These are phyloP conservation scores for Pogonocherus hispidulus DNA, from an alignment of 2,888 invertebrate genomes.

Conservation along the genomic window DNA sequence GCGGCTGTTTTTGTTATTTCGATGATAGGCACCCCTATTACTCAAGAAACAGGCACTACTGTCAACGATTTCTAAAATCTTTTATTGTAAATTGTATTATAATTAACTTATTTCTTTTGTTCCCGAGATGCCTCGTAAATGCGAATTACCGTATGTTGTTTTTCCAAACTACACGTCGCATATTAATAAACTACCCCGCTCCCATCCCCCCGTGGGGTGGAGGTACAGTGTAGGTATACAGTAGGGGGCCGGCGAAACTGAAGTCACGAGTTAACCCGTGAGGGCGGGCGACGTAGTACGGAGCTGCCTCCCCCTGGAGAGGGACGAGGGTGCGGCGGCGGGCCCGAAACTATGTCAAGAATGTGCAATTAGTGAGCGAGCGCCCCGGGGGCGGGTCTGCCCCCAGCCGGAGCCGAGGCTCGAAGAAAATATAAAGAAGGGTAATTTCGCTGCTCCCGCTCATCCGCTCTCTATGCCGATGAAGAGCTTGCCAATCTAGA, in stretches of 20 bases:
- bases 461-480: slow-evolving; percentile 53
- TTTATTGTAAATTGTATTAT: too few relatives aligned
- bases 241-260: slow-evolving; percentile 61
- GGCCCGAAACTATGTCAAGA: slow-evolving; percentile 95
- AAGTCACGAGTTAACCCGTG: slow-evolving; percentile 69
- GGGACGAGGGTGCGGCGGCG: slow-evolving; percentile 75
- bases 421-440: slow-evolving; percentile 82
- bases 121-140: too few relatives aligned
- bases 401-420: slow-evolving; percentile 53
- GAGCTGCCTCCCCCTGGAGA: slow-evolving; percentile 38
- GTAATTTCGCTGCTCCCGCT: slow-evolving; percentile 65
- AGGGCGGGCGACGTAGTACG: slow-evolving; percentile 28
- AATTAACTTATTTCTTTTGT: too few relatives aligned
- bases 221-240: background rate
- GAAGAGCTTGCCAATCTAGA: slow-evolving; percentile 61
- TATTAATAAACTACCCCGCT: slow-evolving; percentile 1
- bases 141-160: too few relatives aligned
- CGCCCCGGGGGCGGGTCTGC: slow-evolving; percentile 67
- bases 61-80: too few relatives aligned
- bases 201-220: slow-evolving; percentile 35
- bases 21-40: too few relatives aligned
- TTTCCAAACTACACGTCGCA: too few relatives aligned
- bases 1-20: too few relatives aligned
- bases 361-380: slow-evolving; percentile 96
- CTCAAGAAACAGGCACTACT: too few relatives aligned